A percentile compares a stretch with the other conserved stretches of the same genome.
Conservation (phyloP, 2,888 invertebrate species). For the Heteromurus nitidus region DNA sequence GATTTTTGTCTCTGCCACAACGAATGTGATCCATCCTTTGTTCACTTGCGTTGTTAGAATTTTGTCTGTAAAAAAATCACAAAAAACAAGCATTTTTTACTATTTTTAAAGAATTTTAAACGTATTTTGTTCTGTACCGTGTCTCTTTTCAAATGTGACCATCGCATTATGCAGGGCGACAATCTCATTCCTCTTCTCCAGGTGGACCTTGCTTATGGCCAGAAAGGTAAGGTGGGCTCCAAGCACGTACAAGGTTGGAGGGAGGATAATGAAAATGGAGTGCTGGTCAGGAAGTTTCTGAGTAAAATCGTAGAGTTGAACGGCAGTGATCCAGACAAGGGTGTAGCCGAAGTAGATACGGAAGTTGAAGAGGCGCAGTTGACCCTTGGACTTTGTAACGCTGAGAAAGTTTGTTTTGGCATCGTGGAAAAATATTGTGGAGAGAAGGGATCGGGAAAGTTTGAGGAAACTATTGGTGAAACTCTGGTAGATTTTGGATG, state of each 20-base stretch:
- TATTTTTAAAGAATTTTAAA: too few species aligned
- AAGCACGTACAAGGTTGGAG: conserved; percentile 2
- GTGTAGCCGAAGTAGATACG: neutral
- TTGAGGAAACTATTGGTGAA: neutral
- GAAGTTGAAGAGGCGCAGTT: neutral
- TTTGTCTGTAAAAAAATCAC: neutral
- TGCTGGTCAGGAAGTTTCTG: too few species aligned
- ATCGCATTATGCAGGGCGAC: neutral
- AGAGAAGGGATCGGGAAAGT: neutral
- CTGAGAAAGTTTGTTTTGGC: neutral
- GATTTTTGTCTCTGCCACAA: neutral
- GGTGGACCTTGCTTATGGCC: neutral
- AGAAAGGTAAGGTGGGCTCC: neutral
- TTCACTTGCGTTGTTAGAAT: neutral
- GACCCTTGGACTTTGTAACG: neutral
- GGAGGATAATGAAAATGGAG: neutral
- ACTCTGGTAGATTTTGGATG: too few species aligned
- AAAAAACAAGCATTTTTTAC: too few species aligned
- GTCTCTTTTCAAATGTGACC: neutral
- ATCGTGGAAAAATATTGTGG: neutral
- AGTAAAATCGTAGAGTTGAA: neutral
- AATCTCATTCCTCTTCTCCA: neutral
- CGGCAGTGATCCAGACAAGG: neutral
- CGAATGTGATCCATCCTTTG: neutral
- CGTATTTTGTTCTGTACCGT: too few species aligned